Base-by-base conservation (phyloP, 2,888 invertebrate genomes). In the Oxyscelio sp. region DNA sequence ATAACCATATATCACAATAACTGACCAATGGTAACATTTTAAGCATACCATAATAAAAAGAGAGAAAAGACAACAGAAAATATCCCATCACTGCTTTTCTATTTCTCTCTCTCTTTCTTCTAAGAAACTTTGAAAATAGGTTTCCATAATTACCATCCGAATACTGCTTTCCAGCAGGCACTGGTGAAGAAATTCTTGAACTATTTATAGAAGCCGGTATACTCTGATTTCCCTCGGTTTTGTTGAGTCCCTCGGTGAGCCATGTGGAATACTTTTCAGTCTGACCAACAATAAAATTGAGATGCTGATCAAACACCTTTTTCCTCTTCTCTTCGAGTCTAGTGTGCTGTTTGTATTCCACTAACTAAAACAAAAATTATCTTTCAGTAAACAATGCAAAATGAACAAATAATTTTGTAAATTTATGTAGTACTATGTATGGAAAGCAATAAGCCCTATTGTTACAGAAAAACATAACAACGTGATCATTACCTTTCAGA, bases 231-330 rank as follows among this genome's bases (percentile, higher is more conserved):
- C 94, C 92, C 27, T 94, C 93, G 58, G 95, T 94, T 93, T 96
- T 96, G 90, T 97, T 97, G 95, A 98, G 96, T 87, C 97, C 97
- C 94, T 98, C 98, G 4, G 98, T 98, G 79, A 98, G 95, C 95
- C 97, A 96, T 27, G 97, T 97, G 38, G 99, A 99, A 95, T 99
- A 99, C 93, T 98, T 98, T 94, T 99, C 99, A 0, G 99, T 99
- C 95, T 99, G 98, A 94, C 99, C 99, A 79, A 99, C 99, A 92
- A 99, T 99, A 94, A 99, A 99, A 94, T 98, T 98, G 82, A 99
- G 96, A 94, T 99, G 99, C 92, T 99, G 97, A 95, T 99, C 99
- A 77, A 99, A 95, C 0, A 99, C 99, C 92, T 97, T 97, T 94
- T 99, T 98, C 82, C 99, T 96, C 93, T 99, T 98, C 90, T 98